Evolutionary conservation across 1,140 invertebrate species (phyloP).

Genomic region (Mizuhopecten yessoensis): DNA sequence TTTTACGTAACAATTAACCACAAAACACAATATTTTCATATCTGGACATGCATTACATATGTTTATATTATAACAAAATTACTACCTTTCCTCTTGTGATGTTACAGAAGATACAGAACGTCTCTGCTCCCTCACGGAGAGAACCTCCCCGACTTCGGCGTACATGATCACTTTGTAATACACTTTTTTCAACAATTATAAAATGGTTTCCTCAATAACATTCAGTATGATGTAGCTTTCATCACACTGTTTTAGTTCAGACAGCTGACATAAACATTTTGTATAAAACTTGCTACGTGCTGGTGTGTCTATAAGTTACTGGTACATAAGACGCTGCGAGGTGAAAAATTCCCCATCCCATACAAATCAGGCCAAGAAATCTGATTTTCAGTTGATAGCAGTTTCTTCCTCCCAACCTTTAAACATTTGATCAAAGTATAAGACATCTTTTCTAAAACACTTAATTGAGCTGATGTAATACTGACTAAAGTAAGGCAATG

Average conservation of each 20-base stretch:
- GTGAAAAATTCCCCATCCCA: slow-evolving; percentile 9
- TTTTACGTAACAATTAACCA: too few relatives aligned
- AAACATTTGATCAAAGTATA: too few relatives aligned
- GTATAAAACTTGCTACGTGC: not conserved
- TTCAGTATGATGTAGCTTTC: not conserved
- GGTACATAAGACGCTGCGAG: not conserved
- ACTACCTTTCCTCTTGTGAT: slow-evolving; percentile 6
- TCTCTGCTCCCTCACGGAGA: not conserved
- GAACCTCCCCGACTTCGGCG: not conserved
- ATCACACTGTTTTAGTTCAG: not conserved
- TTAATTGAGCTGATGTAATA: too few relatives aligned
- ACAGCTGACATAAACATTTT: not conserved
- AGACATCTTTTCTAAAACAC: too few relatives aligned
- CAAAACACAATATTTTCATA: too few relatives aligned
- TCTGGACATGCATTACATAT: too few relatives aligned
- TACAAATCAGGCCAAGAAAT: slow-evolving; percentile 10
- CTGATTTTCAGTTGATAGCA: not conserved
- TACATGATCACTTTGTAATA: not conserved
- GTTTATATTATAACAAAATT: too few relatives aligned
- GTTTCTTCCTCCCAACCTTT: too few relatives aligned
- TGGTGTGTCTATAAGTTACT: not conserved
- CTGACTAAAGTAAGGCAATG: too few relatives aligned
- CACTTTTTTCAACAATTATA: not conserved
- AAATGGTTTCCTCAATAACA: not conserved
- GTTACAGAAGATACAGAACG: not conserved